A percentile compares a stretch with the other conserved stretches of the same genome.
phyloP scores from a whole-genome alignment of 2,113 vertebrate genomes.

The Noctilio leporinus region DNA sequence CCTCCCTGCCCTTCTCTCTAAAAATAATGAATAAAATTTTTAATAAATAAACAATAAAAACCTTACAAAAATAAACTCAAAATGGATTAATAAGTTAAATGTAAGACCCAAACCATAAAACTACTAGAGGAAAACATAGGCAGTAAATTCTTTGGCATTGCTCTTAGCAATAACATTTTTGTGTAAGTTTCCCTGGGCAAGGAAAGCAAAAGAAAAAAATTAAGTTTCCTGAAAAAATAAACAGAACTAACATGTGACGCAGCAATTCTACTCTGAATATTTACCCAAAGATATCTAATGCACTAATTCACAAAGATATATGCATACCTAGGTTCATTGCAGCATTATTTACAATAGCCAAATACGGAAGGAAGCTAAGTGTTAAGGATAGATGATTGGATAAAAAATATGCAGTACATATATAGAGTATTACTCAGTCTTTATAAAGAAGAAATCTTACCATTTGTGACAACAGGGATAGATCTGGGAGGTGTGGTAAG shows the following conservation, averaged over 20 bases:
- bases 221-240: not conserved
- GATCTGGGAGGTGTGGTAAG: not conserved
- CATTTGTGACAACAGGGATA: not conserved
- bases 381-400: not conserved
- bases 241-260: not conserved
- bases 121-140: not conserved
- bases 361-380: not conserved
- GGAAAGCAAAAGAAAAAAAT: not conserved
- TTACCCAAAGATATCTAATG: not conserved
- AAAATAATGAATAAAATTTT: too few species aligned
- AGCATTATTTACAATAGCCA: not conserved
- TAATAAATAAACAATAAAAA: too few species aligned
- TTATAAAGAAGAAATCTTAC: not conserved
- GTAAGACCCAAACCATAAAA: not conserved
- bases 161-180: not conserved
- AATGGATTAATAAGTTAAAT: not conserved
- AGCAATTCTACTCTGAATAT: not conserved
- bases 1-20: too few species aligned
- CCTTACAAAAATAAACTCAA: not conserved
- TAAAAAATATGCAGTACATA: not conserved
- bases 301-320: not conserved
- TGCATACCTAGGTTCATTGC: not conserved
- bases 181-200: not conserved
- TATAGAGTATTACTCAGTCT: not conserved
- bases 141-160: not conserved